Percentiles rank a stretch among this genome's conserved stretches.
Evolutionary conservation across 2,113 vertebrate species (phyloP).

Genomic region (Otocyon megalotis): DNA sequence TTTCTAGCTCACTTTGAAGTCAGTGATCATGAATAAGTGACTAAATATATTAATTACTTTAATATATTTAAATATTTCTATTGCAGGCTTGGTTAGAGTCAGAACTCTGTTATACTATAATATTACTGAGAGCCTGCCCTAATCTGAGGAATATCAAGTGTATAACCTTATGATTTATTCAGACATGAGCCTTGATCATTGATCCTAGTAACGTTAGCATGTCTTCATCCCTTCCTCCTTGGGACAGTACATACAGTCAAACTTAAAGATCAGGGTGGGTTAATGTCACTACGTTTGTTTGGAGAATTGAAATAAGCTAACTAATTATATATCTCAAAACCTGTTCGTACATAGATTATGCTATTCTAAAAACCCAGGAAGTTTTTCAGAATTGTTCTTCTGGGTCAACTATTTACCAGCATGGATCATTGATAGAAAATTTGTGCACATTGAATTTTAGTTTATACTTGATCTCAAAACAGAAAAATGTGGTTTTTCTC

Average conservation of each 20-base stretch:
- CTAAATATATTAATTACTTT: background rate
- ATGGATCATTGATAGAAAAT: background rate
- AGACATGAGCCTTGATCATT: background rate
- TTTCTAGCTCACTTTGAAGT: background rate
- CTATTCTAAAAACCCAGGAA: background rate
- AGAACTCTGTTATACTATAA: background rate
- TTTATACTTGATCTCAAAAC: background rate
- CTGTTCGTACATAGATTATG: background rate
- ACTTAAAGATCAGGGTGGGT: background rate
- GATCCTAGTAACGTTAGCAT: background rate
- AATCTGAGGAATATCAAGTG: background rate
- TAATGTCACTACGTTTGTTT: background rate
- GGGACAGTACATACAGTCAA: background rate
- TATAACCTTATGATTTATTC: background rate
- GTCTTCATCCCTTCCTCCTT: background rate
- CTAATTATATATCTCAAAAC: background rate
- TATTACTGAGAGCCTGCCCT: background rate
- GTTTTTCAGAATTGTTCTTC: background rate
- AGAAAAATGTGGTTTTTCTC: background rate
- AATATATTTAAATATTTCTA: background rate
- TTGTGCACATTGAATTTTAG: background rate
- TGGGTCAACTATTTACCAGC: background rate
- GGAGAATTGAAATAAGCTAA: background rate
- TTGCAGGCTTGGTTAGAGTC: background rate
- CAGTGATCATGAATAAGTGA: background rate